Evolutionary conservation across 1,140 invertebrate genomes (phyloP).

Genomic region (Calliopsis andreniformis): DNA sequence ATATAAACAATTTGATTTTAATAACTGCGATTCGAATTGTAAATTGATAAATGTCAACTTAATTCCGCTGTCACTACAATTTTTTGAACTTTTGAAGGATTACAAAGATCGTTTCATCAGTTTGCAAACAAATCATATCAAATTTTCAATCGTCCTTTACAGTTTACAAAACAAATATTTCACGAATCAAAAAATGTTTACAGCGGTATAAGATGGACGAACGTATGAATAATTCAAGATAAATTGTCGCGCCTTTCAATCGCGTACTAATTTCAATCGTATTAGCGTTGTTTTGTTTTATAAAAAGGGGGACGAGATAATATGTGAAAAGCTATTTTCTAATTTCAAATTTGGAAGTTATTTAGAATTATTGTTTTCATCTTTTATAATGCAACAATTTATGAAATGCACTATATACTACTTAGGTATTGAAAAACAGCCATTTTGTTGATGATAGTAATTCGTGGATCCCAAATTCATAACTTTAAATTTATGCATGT

Average conservation of each 20-base stretch:
- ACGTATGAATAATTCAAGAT: conserved; percentile 22
- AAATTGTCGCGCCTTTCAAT: conserved; percentile 18
- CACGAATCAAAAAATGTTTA: conserved; percentile 32
- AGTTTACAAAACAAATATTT: conserved; percentile 35
- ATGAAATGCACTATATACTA: conserved; percentile 8
- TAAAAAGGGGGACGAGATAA: neutral
- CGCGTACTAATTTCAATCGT: neutral
- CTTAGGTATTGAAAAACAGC: conserved; percentile 16
- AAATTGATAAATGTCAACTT: neutral
- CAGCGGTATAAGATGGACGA: conserved; percentile 35
- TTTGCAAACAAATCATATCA: conserved; percentile 23
- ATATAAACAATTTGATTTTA: conserved; percentile 43
- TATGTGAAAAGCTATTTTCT: neutral
- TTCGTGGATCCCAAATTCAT: neutral
- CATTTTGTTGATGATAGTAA: conserved; percentile 11
- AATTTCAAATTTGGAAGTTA: neutral
- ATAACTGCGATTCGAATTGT: neutral
- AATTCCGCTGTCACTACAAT: conserved; percentile 21
- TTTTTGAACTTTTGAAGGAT: neutral
- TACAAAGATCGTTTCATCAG: conserved; percentile 1
- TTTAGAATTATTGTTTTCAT: conserved; percentile 4
- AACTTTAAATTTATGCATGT: neutral
- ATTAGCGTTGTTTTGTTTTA: neutral
- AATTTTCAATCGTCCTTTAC: conserved; percentile 27
- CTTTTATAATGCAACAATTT: conserved; percentile 1